Conservation (phyloP, 2,113 vertebrate genomes). For the Mugil cephalus region DNA sequence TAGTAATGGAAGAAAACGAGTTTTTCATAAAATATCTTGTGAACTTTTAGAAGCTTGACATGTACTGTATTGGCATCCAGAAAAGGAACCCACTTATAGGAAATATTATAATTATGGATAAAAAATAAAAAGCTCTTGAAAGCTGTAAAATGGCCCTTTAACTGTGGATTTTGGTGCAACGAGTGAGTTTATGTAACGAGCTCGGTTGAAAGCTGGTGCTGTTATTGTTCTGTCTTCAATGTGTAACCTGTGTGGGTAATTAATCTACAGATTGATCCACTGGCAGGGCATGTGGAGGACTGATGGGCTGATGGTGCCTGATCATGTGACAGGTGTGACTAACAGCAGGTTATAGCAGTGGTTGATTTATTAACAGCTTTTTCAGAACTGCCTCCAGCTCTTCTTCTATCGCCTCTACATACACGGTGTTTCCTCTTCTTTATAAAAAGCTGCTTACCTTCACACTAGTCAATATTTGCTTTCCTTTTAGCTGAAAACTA, state of each 20-base stretch:
- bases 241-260: neutral
- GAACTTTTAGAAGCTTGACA: too few relatives aligned
- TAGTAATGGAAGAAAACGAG: too few relatives aligned
- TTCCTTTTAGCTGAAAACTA: neutral
- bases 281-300: conserved; percentile 1
- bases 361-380: conserved; percentile 19
- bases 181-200: conserved; percentile 24
- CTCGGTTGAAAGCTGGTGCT: conserved; percentile 5
- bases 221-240: neutral
- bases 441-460: neutral
- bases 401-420: neutral
- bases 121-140: neutral
- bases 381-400: neutral
- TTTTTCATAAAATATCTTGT: too few relatives aligned
- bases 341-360: conserved; percentile 26
- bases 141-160: neutral
- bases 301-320: neutral
- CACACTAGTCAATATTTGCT: neutral
- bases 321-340: conserved; percentile 51
- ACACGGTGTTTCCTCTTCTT: neutral
- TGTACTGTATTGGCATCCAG: too few relatives aligned
- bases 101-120: too few relatives aligned
- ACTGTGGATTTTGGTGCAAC: neutral
- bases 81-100: too few relatives aligned
- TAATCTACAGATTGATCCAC: neutral